Base-by-base conservation (phyloP, 1,140 invertebrate species). In the Araneus ventricosus region DNA sequence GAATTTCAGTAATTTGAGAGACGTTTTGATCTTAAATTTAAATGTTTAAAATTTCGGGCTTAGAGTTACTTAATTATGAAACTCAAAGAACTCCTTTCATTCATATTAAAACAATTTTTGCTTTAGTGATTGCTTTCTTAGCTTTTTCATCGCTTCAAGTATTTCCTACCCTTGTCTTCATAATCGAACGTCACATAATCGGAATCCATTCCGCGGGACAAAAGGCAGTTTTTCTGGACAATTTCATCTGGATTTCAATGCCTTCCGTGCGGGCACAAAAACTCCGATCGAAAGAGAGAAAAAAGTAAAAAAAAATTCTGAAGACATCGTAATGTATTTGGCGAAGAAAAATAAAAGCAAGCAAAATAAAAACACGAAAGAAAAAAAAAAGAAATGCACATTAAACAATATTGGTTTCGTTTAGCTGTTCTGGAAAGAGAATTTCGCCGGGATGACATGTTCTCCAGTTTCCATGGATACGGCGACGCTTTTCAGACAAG, bases 331-430 rank as follows among this genome's bases (percentile, higher is more conserved):
- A 75, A 37, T 75, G 70, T 5, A 20, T 75, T 75, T 75, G 30
- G 70, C 27, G 17, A 37, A 75, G 30, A 75, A 34, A 75, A 20
- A 37, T 10, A 37, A 75, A 37, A 22, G 67, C 5, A 37, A 34
- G 17, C 30, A 37, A 75, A 34, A 63, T 7, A 63, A 27, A n/a
- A 67, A 1, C 63, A 67, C 63, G 27, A 52, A 63, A 63, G 5
- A 59, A 59, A 63, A 63, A 24, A 75, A 30, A 70, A 75, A 6
- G 20, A 61, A 86, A 86, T 34, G n/a, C 27, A 37, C 57, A 61
- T 86, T 86, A 86, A 86, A 61, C 84, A 57, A 86, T 86, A 86
- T 86, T 86, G 41, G 84, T 61, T 86, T 45, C 45, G 39, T 52
- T 82, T 82, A 82, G 41, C 80, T 45, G 41, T 52, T 45, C 22